Base-by-base conservation (phyloP, 1,140 invertebrate genomes). In the Stegodyphus dumicola region DNA sequence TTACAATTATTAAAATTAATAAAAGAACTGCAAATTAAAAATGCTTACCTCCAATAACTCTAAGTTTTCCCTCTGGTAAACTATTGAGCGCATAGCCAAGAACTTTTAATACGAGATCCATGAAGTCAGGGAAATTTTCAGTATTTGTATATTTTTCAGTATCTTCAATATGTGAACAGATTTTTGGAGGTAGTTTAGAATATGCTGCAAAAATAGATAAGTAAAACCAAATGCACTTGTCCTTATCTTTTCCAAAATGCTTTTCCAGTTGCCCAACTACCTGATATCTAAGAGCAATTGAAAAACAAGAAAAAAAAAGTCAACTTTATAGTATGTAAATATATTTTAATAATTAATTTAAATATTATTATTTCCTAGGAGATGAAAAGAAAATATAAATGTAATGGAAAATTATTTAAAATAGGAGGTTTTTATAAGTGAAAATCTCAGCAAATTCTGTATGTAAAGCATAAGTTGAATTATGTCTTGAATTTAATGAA, bases 101-200 rank as follows among this genome's bases (percentile, higher is more conserved):
- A n/a, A 83, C 7, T 66, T 83, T 83, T 17, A 83, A 11, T 53
- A 83, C 53, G 53, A 74, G n/a, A 17, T 83, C 64, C 70, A 83
- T 75, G 17, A 15, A 75, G 18, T 56, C 52, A 48, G 2, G 48
- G 5, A 7, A 60, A 2, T 65, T 7, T 71, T 56, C 17, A 17
- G 2, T 65, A 53, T 66, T 65, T 11, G 66, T 7, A 17, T 6
- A 6, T 17, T 75, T 75, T 33, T 75, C n/a, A 53, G 65, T 74
- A 17, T 74, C 70, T 74, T 75, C 79, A 49, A 83, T 9, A 52
- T 49, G 49, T 11, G 6, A 6, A 13, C 75, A 15, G 33, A 69
- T 65, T 7, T 75, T 83, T 13, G 60, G 7, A 15, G 79, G 71
- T 9, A 75, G 11, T 53, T 74, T 48, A 5, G 51, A 65, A 75